Conservation (phyloP, 1,140 invertebrate genomes). For the Caerostris darwini region DNA sequence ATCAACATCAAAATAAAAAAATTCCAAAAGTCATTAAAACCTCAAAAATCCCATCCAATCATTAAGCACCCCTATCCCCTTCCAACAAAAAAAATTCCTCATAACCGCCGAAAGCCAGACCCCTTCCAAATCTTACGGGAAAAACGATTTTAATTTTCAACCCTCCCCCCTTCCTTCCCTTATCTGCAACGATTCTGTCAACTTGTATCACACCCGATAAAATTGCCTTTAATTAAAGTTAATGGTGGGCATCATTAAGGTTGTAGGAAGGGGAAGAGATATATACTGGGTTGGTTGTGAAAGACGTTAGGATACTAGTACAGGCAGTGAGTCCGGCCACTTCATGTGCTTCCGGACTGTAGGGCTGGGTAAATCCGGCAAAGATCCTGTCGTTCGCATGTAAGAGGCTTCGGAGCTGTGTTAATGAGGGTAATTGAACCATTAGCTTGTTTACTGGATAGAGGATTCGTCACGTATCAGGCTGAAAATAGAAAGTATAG, state of each 20-base stretch:
- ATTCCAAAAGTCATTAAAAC: constrained; percentile 1
- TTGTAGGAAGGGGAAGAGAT: background rate
- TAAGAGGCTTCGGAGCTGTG: constrained; percentile 11
- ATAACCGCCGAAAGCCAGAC: background rate
- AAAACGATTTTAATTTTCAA: constrained; percentile 23
- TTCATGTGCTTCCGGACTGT: constrained; percentile 19
- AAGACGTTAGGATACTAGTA: background rate
- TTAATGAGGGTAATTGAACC: constrained; percentile 28
- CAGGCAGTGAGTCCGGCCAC: background rate
- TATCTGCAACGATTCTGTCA: constrained; percentile 25
- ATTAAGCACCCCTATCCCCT: background rate
- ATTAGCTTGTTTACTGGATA: constrained; percentile 26
- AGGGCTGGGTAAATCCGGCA: background rate
- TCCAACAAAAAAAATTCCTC: background rate
- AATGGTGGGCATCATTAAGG: constrained; percentile 19
- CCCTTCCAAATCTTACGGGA: background rate
- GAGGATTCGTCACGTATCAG: background rate
- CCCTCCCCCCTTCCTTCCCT: background rate
- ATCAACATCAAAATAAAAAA: background rate
- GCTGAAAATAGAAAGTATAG: background rate
- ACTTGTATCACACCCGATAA: constrained; percentile 28
- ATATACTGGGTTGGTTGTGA: background rate
- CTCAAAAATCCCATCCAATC: constrained; percentile 2
- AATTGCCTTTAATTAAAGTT: constrained; percentile 43
- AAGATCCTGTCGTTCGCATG: background rate